Percentiles rank a stretch among this genome's conserved stretches.
Conservation (phyloP, 2,888 invertebrate genomes). For the Aquatica leii region DNA sequence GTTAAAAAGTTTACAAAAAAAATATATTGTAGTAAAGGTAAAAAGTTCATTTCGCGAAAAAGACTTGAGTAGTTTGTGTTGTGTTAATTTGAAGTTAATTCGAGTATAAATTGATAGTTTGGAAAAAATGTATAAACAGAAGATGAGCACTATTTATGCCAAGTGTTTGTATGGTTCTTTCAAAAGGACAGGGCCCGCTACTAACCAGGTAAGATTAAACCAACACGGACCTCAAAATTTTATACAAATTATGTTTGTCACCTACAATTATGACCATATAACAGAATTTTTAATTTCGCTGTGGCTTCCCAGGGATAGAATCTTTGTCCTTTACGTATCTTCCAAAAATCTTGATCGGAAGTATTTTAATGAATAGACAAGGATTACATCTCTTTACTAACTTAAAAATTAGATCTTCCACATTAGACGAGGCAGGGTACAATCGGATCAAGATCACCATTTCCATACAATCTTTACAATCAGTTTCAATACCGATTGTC, state of each 20-base stretch:
- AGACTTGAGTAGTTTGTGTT: slow-evolving; percentile 61
- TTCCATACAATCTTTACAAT: no score
- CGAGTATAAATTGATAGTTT: slow-evolving; percentile 49
- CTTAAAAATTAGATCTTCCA: no score
- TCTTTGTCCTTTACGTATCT: neutral
- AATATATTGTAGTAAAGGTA: slow-evolving; percentile 40
- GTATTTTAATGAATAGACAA: no score
- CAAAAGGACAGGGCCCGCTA: slow-evolving; percentile 54
- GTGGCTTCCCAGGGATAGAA: slow-evolving; percentile 12
- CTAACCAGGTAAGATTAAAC: slow-evolving; percentile 60
- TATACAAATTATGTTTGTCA: slow-evolving; percentile 41
- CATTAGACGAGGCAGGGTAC: no score
- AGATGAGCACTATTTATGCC: slow-evolving; percentile 56
- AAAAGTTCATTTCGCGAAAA: slow-evolving; percentile 56
- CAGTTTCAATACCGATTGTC: no score
- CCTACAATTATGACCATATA: neutral
- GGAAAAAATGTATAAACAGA: slow-evolving; percentile 54
- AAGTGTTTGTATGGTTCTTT: slow-evolving; percentile 60
- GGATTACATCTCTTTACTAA: neutral
- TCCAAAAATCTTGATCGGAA: no score
- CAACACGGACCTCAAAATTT: slow-evolving; percentile 56
- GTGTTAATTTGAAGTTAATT: slow-evolving; percentile 55
- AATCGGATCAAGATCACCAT: no score
- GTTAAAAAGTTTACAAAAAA: slow-evolving; percentile 48
- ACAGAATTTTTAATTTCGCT: neutral